Conservation (phyloP, 2,888 invertebrate species). For the Aleiodes leptofemur region DNA sequence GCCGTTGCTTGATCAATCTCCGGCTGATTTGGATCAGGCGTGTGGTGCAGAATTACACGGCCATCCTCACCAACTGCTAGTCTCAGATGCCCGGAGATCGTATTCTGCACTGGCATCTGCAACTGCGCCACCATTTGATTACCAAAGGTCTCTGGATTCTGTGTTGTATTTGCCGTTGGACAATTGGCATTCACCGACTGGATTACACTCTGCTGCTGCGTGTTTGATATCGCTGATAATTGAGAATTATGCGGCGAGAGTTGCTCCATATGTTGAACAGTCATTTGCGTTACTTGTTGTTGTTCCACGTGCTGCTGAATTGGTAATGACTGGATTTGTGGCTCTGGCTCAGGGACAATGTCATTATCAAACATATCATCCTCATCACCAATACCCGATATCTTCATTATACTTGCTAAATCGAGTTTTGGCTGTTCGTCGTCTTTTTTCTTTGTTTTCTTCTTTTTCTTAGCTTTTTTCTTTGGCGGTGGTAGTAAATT, state of each 20-base stretch:
- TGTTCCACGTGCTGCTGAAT: constrained; percentile 50
- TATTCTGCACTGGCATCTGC: constrained; percentile 74
- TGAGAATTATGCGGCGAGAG: constrained; percentile 34
- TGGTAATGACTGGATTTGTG: constrained; percentile 56
- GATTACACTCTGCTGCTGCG: constrained; percentile 58
- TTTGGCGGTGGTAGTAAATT: constrained; percentile 75
- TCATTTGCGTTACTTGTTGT: constrained; percentile 59
- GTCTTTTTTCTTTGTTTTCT: constrained; percentile 77
- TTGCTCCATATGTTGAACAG: constrained; percentile 58
- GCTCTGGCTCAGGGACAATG: constrained; percentile 61
- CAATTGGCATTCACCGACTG: constrained; percentile 66
- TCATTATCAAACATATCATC: constrained; percentile 78
- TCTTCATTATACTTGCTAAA: constrained; percentile 85
- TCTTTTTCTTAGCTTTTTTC: constrained; percentile 78
- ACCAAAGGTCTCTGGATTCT: constrained; percentile 48
- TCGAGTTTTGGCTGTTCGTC: constrained; percentile 78
- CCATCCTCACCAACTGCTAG: constrained; percentile 83
- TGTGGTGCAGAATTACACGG: constrained; percentile 81
- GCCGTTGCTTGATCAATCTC: constrained; percentile 72
- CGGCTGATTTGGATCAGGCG: constrained; percentile 76
- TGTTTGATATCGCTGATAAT: neutral
- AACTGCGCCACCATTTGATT: constrained; percentile 77
- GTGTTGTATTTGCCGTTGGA: constrained; percentile 48
- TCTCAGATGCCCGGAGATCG: constrained; percentile 78
- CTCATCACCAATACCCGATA: constrained; percentile 84